Base-by-base conservation (phyloP, 2,888 invertebrate genomes). In the Oscheius sp. region DNA sequence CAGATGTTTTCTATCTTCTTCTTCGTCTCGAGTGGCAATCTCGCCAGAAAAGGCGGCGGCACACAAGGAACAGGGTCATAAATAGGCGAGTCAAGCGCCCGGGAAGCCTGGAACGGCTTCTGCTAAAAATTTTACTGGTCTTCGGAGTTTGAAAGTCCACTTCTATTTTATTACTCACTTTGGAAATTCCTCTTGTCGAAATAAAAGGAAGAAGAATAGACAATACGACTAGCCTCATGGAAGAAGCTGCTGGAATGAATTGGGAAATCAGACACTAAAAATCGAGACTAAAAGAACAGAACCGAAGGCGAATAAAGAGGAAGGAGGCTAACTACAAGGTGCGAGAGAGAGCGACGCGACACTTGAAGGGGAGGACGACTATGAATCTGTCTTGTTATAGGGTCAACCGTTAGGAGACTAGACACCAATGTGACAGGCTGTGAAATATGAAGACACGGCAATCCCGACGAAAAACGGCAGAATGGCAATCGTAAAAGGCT, bases 1-100 rank as follows among this genome's bases (percentile, higher is more conserved):
- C 70, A 70, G 16, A 70, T 70, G 16, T 35, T 52, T 46, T 71
- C 53, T 18, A 71, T 61, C 35, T 61, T 71, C 49, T 21, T 53
- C 21, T 35, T 45, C 13, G 56, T 71, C 25, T 29, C 29, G 2
- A 53, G 25, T 16, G 71, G 71, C 23, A 71, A 21, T 12, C 61
- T 61, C 16, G 43, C 41, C 35, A 45, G n/a, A 25, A 58, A 56
- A 13, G 58, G 27, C 7, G 69, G 69, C 6, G 59, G 58, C 35
- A 59, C 29, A 43, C 69, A 70, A n/a, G 69, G 69, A 56, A 70
- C 58, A 21, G 55, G 41, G n/a, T 56, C 56, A n/a, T 25, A 46
- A 12, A 70, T 18, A 16, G 69, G 69, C 1, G 69, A 70, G 27
- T 70, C 69, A 0, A 68, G 18, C 18, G 68, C 46, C 1, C 68